phyloP scores from a whole-genome alignment of 1,140 invertebrate genomes.

The Anastatus disparis region DNA sequence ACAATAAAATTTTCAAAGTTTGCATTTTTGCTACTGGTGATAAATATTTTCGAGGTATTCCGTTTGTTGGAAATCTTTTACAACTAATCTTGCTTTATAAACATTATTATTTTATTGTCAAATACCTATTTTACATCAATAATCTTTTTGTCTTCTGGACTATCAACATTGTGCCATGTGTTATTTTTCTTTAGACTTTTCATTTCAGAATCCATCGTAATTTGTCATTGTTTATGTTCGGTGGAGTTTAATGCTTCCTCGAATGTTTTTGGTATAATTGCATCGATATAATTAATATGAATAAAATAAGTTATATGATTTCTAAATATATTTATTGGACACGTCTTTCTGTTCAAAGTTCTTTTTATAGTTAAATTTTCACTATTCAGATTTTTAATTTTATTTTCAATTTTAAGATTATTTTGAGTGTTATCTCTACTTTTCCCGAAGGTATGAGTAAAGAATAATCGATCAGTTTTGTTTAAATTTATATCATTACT shows the following conservation, averaged over 20 bases:
- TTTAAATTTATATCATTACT: no score
- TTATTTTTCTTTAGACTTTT: no score
- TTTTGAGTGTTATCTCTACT: conserved; percentile 39
- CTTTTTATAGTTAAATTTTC: neutral
- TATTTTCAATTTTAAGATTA: neutral
- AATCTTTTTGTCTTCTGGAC: neutral
- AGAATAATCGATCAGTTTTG: no score
- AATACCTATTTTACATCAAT: no score
- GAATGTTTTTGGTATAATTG: neutral
- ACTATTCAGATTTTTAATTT: neutral
- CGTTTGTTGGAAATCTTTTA: neutral
- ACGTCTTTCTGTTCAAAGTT: neutral
- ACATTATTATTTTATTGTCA: neutral
- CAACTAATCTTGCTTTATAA: no score
- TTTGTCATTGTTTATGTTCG: neutral
- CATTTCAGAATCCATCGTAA: neutral
- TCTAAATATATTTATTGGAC: neutral
- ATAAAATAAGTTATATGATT: neutral
- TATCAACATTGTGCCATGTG: neutral
- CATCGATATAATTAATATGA: neutral
- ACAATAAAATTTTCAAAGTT: neutral
- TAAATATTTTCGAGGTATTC: neutral
- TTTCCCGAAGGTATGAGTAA: conserved; percentile 55
- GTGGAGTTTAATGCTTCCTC: no score
- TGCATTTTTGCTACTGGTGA: neutral